Evolutionary conservation across 2,888 invertebrate genomes (phyloP), one percentile per base, ranked within the genome.

Genomic region (Eumerus sabulonum): DNA sequence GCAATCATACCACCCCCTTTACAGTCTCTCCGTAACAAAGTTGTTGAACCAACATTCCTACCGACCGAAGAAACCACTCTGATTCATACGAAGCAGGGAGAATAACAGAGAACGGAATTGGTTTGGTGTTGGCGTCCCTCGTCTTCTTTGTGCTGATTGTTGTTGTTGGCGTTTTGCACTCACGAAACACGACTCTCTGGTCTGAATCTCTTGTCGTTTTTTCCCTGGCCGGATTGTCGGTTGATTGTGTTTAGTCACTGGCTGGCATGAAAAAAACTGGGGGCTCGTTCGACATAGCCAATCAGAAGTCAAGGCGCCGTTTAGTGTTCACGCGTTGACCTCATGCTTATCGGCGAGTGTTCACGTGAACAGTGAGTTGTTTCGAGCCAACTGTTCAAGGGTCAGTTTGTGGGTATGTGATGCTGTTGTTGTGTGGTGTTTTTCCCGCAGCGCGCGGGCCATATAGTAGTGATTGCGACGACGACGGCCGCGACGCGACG

Each of bases 331-430:
- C 92, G 92, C 94, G 92, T 90, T 90, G 89, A 89, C 90, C 91
- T 94, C 95, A 93, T 95, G 95, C 91, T 92, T 91, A 89, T 89
- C 90, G 92, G 92, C 92, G 92, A 87, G 86, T 88, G 88, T 89
- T 90, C 90, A 90, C 92, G 92, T 93, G 93, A 92, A 88, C 88
- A 88, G 84, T 84, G 74, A 82, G 89, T 60, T 74, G 79, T n/a
- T 79, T 51, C 88, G 85, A 90, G 89, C 91, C 82, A 67, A 73
- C 71, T 66, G 76, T 72, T 82, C 76, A 81, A 71, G 51, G 81
- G 76, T 76, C 76, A 63, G 51, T 54, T 60, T 73, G 9, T n/a
- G n/a, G n/a, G n/a, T n/a, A 7, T 27, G 27, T 27, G 14, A 36
- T 68, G 51, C 35, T 66, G 67, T 81, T 68, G 63, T 62, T 63